Evolutionary conservation across 2,888 invertebrate species (phyloP), one percentile per base, ranked within the genome.

Genomic region (Hyposoter dolosus): DNA sequence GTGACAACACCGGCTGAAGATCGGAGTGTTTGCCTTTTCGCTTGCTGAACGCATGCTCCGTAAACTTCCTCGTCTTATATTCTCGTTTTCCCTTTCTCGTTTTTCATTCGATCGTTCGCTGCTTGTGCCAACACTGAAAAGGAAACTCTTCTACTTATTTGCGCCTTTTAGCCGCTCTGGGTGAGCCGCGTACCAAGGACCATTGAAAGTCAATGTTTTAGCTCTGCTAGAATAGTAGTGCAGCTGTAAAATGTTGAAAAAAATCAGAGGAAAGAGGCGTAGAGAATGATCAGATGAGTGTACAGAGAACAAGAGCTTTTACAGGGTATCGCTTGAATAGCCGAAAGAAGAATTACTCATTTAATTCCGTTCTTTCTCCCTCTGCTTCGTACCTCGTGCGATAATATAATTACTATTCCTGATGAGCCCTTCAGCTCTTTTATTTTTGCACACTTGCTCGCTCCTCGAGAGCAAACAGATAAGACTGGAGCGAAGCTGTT

Each of bases 331-430:
- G 77, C 83, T 83, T 69, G 80, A 80, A 86, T 60, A 71, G 76
- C 45, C 47, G 71, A 77, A 71, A 77, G 80, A 69, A 68, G 77
- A 80, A 77, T 82, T 85, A 23, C 63, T 66, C 77, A 78, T 80
- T 56, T 78, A 45, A 65, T 71, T 71, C 75, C 77, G 23, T 35
- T 65, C 50, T 47, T 60, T 47, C 63, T 47, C 78, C 71, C 28
- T 45, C 63, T 47, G 35, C 35, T 45, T 19, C 19, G 35, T 65
- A 53, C n/a, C 45, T 43, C 69, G 76, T 17, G 60, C 53, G 84
- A 84, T 86, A 78, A 60, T 28, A 84, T 87, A 83, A 86, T 83
- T 85, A 84, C 84, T 86, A 88, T 84, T 88, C 87, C 81, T 79
- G 85, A 88, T 85, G 88, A 87, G 81, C 72, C 77, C 40, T 53